Evolutionary conservation across 1,140 invertebrate species (phyloP).

Genomic region (Ips typographus): DNA sequence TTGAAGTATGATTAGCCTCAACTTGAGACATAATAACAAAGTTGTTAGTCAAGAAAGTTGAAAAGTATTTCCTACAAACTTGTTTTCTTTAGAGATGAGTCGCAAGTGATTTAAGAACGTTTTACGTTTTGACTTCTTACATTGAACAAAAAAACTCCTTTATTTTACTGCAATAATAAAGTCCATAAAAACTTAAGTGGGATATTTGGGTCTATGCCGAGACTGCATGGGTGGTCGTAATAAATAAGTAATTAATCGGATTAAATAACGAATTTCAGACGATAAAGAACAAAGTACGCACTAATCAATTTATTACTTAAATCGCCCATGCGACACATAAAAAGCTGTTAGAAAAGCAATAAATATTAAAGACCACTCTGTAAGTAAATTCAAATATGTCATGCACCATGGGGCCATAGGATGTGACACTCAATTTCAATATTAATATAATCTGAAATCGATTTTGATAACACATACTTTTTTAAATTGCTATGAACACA

Average conservation of each 20-base stretch:
- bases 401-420: background rate
- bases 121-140: too few species aligned
- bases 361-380: slow-evolving; percentile 3
- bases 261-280: background rate
- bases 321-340: background rate
- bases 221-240: background rate
- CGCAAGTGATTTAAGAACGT: too few species aligned
- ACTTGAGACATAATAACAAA: background rate
- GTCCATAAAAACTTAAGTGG: background rate
- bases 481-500: background rate
- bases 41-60: background rate
- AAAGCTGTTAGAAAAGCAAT: background rate
- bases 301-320: background rate
- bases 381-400: background rate
- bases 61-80: too few species aligned
- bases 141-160: too few species aligned
- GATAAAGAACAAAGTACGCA: background rate
- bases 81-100: too few species aligned
- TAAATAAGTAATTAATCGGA: background rate
- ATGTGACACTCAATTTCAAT: slow-evolving; percentile 1
- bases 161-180: background rate
- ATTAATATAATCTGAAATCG: background rate
- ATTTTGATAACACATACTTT: background rate
- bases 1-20: background rate
- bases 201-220: background rate